These are phyloP conservation scores for Percopsis transmontana DNA, from an alignment of 2,113 vertebrate genomes.

Conservation along the genomic window DNA sequence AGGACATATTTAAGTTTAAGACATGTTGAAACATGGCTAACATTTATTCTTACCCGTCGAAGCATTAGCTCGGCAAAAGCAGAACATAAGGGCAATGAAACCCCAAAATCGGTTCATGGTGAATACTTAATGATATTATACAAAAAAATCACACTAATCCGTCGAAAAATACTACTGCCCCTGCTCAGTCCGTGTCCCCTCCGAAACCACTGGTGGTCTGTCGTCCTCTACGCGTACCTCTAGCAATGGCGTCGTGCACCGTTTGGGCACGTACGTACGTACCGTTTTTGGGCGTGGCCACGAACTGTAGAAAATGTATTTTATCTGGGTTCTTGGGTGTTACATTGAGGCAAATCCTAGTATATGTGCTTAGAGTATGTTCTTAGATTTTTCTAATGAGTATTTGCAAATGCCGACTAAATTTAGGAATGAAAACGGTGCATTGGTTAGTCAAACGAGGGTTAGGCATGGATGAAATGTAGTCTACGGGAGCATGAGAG, in stretches of 20 bases:
- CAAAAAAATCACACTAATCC: background rate
- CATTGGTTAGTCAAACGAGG: no score
- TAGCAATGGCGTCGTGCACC: slow-evolving; percentile 38
- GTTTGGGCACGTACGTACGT: slow-evolving; percentile 61
- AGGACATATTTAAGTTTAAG: no score
- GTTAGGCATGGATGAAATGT: no score
- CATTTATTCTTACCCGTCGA: slow-evolving; percentile 73
- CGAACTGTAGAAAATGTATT: background rate
- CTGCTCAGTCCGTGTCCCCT: background rate
- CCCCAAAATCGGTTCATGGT: slow-evolving; percentile 70
- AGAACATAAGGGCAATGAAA: slow-evolving; percentile 62
- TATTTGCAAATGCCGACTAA: no score
- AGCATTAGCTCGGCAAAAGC: slow-evolving; percentile 63
- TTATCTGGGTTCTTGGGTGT: no score
- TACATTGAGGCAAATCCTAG: no score
- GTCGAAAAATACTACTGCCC: slow-evolving; percentile 3
- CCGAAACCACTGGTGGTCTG: background rate
- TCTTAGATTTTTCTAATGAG: no score
- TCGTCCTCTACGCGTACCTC: slow-evolving; percentile 69
- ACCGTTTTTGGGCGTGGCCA: slow-evolving; percentile 38
- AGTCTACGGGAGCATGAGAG: no score
- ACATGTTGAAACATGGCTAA: slow-evolving; percentile 62
- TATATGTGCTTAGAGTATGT: no score
- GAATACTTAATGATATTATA: background rate
- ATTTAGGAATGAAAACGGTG: no score